Base-by-base conservation (phyloP, 2,888 invertebrate genomes). In the Drosophila peninsularis region DNA sequence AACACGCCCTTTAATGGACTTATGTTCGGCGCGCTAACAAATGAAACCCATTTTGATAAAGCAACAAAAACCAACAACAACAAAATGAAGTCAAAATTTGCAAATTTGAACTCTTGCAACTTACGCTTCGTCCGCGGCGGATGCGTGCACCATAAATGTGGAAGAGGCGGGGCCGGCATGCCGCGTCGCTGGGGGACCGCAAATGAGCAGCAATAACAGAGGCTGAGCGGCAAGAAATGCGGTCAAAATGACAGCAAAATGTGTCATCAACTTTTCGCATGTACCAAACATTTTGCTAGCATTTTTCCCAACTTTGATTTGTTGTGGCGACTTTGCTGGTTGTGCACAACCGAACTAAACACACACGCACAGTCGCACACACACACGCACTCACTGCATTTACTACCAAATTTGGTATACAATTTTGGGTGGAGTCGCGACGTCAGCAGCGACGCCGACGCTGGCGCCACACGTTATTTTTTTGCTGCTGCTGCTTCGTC, bases 221-320 rank as follows among this genome's bases (percentile, higher is more conserved):
- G 90, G 82, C 72, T 91, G 90, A 77, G 89, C 82, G 79, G 90
- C 78, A 57, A 91, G 89, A 83, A 92, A 90, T 90, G 90, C 90
- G 91, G 91, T 90, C 91, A 91, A 90, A 89, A 91, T 82, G 85
- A 91, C 82, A 78, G 87, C 90, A 70, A 90, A 83, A 90, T 91
- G 91, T 92, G 91, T 91, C 92, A 91, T 91, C 92, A 91, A 92
- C 92, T 92, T 92, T 88, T 90, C 90, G 87, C 90, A 89, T 85
- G 88, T 73, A 79, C 84, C 88, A 88, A 90, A 87, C 91, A 91
- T 92, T 90, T 91, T 91, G 89, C 91, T 91, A 89, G 91, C 91
- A 91, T 91, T 92, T 92, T 92, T 90, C 89, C 89, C 69, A 68
- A 56, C 53, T 41, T 74, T 84, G 64, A 57, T 71, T 74, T 76